Evolutionary conservation across 1,140 invertebrate species (phyloP).

Genomic region (Melanaphis sacchari): DNA sequence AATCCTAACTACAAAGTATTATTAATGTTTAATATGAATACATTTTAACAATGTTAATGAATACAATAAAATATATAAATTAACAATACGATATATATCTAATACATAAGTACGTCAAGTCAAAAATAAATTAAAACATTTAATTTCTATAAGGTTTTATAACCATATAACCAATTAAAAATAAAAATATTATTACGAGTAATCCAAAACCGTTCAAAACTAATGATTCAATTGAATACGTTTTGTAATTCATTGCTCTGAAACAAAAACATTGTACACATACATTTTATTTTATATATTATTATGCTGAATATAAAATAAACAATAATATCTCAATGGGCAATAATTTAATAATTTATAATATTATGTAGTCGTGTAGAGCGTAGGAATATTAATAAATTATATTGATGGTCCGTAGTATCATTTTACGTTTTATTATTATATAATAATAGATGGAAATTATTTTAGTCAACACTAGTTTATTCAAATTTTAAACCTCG

Average conservation of each 20-base stretch:
- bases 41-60: neutral
- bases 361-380: too few relatives aligned
- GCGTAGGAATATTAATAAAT: too few relatives aligned
- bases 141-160: constrained; percentile 5
- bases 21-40: constrained; percentile 8
- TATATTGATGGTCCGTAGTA: too few relatives aligned
- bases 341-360: too few relatives aligned
- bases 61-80: neutral
- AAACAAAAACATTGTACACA: neutral
- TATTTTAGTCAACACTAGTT: too few relatives aligned
- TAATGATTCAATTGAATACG: constrained; percentile 15
- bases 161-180: constrained; percentile 15
- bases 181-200: neutral
- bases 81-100: neutral
- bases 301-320: neutral
- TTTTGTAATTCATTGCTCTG: neutral
- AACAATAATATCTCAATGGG: too few relatives aligned
- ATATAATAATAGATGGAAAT: too few relatives aligned
- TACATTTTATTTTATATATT: neutral
- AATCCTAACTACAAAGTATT: neutral
- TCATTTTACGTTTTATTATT: too few relatives aligned
- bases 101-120: neutral
- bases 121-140: neutral
- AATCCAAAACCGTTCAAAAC: constrained; percentile 37
- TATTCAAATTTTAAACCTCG: too few relatives aligned